A percentile compares a stretch with the other conserved stretches of the same genome.
Evolutionary conservation across 2,888 invertebrate genomes (phyloP).

Genomic region (Phaonia tiefii): DNA sequence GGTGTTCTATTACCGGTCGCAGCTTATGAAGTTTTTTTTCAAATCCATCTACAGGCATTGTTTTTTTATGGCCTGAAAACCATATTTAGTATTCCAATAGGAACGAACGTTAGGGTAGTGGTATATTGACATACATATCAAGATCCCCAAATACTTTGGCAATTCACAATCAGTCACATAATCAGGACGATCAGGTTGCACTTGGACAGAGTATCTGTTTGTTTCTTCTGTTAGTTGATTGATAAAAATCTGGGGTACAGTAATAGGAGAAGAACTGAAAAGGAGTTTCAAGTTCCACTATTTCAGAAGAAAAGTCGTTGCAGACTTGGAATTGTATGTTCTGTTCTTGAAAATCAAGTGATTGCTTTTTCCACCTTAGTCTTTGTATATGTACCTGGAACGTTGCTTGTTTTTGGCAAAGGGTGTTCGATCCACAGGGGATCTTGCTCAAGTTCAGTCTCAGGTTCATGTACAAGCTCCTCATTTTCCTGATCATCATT

Average conservation of each 20-base stretch:
- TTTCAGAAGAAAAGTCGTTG: not conserved
- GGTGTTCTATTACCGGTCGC: not conserved
- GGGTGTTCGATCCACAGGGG: not conserved
- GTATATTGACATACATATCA: too few relatives aligned
- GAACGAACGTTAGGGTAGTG: too few relatives aligned
- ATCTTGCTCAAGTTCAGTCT: not conserved
- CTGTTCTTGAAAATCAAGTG: not conserved
- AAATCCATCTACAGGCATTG: not conserved
- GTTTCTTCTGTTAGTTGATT: too few relatives aligned
- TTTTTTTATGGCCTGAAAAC: not conserved
- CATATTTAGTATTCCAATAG: too few relatives aligned
- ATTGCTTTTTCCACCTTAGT: not conserved
- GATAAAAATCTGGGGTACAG: conserved; percentile 3
- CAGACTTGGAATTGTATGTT: too few relatives aligned
- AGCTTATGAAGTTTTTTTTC: not conserved
- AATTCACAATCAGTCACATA: conserved; percentile 1
- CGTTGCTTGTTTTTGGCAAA: too few relatives aligned
- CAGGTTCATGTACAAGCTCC: not conserved
- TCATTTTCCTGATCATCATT: too few relatives aligned
- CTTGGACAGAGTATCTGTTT: too few relatives aligned
- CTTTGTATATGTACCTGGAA: conserved; percentile 2
- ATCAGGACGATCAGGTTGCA: not conserved
- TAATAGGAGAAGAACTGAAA: conserved; percentile 7
- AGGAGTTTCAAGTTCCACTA: too few relatives aligned
- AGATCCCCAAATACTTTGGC: not conserved